Evolutionary conservation across 2,797 vertebrate species (phyloP).

Genomic region (Cyprinella venusta): DNA sequence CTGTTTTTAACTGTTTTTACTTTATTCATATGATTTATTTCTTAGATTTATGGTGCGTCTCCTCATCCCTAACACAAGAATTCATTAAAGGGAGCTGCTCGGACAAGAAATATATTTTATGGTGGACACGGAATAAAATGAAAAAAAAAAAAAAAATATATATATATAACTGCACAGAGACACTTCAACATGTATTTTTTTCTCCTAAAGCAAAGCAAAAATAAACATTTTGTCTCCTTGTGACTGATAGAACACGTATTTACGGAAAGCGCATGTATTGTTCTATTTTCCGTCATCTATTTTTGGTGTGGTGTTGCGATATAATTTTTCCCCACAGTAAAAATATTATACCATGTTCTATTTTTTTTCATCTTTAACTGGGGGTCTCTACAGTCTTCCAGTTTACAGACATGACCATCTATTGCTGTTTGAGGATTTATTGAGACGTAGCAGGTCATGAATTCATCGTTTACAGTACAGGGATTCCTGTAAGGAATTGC

Average conservation of each 20-base stretch:
- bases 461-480: slow-evolving; percentile 62
- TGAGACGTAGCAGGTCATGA: slow-evolving; percentile 71
- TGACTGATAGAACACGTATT: slow-evolving; percentile 17
- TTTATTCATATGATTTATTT: slow-evolving; percentile 28
- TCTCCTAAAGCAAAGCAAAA: slow-evolving; percentile 16
- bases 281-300: background rate
- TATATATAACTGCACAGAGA: slow-evolving; percentile 40
- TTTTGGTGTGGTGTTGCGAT: slow-evolving; percentile 3
- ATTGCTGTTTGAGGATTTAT: slow-evolving; percentile 56
- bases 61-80: slow-evolving; percentile 43
- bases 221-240: background rate
- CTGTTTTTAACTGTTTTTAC: background rate
- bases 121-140: slow-evolving; percentile 31
- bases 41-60: slow-evolving; percentile 63
- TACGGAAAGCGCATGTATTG: background rate
- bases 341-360: background rate
- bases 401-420: slow-evolving; percentile 60
- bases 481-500: slow-evolving; percentile 55
- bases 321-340: slow-evolving; percentile 6
- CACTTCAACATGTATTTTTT: slow-evolving; percentile 18
- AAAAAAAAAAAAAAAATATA: no score
- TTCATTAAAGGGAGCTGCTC: slow-evolving; percentile 64
- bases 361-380: slow-evolving; percentile 21
- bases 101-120: slow-evolving; percentile 52
- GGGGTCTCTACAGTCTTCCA: slow-evolving; percentile 71